Conservation (phyloP, 2,797 vertebrate species). For the Mus spretus region DNA sequence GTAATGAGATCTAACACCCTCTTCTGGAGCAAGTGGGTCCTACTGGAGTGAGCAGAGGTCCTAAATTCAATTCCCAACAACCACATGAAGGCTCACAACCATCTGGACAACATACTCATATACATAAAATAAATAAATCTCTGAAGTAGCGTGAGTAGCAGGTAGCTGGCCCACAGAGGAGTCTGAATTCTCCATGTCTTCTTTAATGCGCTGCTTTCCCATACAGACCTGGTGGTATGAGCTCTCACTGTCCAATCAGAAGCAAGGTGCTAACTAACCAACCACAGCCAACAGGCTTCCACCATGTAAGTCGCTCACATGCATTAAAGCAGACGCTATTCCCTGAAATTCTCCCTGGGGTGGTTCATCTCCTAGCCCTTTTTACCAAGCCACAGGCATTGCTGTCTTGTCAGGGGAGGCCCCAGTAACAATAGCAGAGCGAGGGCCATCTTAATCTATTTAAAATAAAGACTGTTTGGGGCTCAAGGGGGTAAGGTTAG, state of each 20-base stretch:
- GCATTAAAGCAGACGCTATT: neutral
- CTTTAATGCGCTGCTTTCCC: neutral
- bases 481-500: neutral
- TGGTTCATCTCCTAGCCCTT: neutral
- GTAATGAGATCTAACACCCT: no score
- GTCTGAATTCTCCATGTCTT: neutral
- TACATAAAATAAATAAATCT: neutral
- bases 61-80: no score
- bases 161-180: neutral
- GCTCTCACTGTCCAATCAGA: neutral
- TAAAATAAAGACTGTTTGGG: slow-evolving; percentile 12
- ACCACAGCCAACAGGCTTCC: neutral
- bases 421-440: neutral
- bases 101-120: no score
- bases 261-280: neutral
- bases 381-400: neutral
- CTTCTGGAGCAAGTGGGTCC: no score
- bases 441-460: neutral
- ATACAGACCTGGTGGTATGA: neutral
- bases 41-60: no score
- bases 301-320: neutral
- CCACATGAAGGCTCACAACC: no score
- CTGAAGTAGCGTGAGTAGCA: neutral
- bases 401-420: neutral
- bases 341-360: neutral